Evolutionary conservation across 2,888 invertebrate species (phyloP).

Genomic region (Busseola fusca): DNA sequence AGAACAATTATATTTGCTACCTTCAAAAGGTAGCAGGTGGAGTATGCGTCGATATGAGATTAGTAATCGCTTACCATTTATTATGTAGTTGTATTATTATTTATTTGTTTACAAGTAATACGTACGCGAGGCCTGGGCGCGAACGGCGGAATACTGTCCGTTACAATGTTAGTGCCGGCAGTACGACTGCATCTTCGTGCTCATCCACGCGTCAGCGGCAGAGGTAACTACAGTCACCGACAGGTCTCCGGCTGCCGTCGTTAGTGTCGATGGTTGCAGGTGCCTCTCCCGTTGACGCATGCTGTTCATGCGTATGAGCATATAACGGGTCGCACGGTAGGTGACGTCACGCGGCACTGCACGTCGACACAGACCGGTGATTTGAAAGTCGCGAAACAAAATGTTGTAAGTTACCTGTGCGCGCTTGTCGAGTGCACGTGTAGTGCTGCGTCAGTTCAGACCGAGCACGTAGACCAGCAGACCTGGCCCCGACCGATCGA

Average conservation of each 20-base stretch:
- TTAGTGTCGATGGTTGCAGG: no score
- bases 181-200: no score
- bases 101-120: slow-evolving; percentile 38
- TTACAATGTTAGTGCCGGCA: neutral
- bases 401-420: neutral
- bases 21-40: slow-evolving; percentile 44
- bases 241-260: no score
- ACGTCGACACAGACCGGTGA: neutral
- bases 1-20: slow-evolving; percentile 40
- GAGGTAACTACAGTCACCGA: no score
- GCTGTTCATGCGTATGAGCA: no score
- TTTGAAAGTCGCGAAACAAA: neutral
- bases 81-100: slow-evolving; percentile 49
- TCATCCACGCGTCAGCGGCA: no score
- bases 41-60: slow-evolving; percentile 30
- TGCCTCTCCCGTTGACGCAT: no score
- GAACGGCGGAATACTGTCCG: neutral
- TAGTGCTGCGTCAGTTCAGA: neutral
- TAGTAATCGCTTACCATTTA: slow-evolving; percentile 46
- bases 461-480: neutral
- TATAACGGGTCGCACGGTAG: neutral
- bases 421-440: neutral
- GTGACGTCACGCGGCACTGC: neutral
- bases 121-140: neutral
- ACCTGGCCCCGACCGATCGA: slow-evolving; percentile 14